Base-by-base conservation (phyloP, 1,140 invertebrate species). In the Kradibia gibbosae region DNA sequence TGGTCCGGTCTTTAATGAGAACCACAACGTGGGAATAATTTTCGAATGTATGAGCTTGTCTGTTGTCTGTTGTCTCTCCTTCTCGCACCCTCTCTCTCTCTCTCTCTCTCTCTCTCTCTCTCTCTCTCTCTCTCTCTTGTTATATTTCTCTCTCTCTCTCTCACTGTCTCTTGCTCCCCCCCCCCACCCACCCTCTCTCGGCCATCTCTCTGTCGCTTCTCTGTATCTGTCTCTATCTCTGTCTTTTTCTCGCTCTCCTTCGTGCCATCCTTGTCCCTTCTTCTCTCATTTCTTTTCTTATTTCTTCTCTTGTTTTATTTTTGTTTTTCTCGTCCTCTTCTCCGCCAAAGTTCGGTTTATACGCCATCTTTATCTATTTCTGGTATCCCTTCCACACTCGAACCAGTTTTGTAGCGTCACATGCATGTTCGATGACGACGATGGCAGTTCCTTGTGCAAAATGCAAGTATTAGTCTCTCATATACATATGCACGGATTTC, bases 1-100 rank as follows among this genome's bases (percentile, higher is more conserved):
- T 77, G 57, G 83, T 77, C 57, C 39, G 57, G 39, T 31, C 74
- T 22, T 77, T 65, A 77, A 77, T 48, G 57, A 45, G 57, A 85
- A 84, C 77, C 83, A 85, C 78, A 88, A 88, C 86, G 87, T 88
- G 86, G 86, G 87, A 89, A 89, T 87, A 78, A 89, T 88, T 87
- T 89, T 86, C 83, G 86, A 84, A 83, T n/a, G 15, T 22, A 31
- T 34, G 15, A n/a, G n/a, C 48, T 67, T 77, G 48, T 76, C 65
- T 78, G 70, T 62, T 65, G 50, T 50, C 70, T 65, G 57, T 78
- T 78, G 76, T 76, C 73, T 48, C 1, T 15, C n/a, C 11, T 11
- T 20, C 17, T 45, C 31, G n/a, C 36, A 25, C 76, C 13, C 57
- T 65, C n/a, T 28, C 25, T 77, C 57, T 60, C 36, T 75, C 17